Base-by-base conservation (phyloP, 2,113 vertebrate genomes). In the Cyprinodon tularosa region DNA sequence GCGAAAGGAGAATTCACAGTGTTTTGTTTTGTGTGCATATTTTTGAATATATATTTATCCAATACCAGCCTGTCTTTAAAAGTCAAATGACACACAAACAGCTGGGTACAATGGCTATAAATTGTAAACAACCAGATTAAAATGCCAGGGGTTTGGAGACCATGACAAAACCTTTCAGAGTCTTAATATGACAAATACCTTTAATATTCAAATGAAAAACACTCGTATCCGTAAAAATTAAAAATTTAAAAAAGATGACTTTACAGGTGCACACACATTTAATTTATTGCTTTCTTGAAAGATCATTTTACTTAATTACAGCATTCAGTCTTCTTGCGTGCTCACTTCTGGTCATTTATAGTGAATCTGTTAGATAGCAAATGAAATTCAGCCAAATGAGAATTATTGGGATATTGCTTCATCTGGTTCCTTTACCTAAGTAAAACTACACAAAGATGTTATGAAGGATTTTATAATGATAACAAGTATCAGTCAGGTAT, bases 1-100 rank as follows among this genome's bases (percentile, higher is more conserved):
- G 82, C 65, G 68, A 57, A 79, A 82, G 76, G 50, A 77, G 60
- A 84, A 36, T 57, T 86, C 77, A 86, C 61, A 59, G 74, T 63
- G 53, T 68, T 74, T 74, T 38, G 3, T 44, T 71, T 75, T 39
- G 53, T 57, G 17, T 57, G 50, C 9, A 4, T 48, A 1, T 48
- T 14, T 48, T 7, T 7, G 5, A 11, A 2, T 48, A 20, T n/a
- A 65, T 64, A 69, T 59, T 76, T 65, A 50, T n/a, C 36, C 69
- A 82, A 76, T 62, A 83, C 71, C 87, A 81, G 83, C 44, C 76
- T 84, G 78, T 81, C 67, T 78, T 74, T 84, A 85, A 81, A n/a
- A 59, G 44, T 84, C 77, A 67, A 84, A 81, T 82, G 82, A 65
- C 81, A 85, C 78, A 86, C 67, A 71, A 84, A 82, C 72, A 82